Conservation (phyloP, 1,140 invertebrate genomes). For the Paraescarpia echinospica region DNA sequence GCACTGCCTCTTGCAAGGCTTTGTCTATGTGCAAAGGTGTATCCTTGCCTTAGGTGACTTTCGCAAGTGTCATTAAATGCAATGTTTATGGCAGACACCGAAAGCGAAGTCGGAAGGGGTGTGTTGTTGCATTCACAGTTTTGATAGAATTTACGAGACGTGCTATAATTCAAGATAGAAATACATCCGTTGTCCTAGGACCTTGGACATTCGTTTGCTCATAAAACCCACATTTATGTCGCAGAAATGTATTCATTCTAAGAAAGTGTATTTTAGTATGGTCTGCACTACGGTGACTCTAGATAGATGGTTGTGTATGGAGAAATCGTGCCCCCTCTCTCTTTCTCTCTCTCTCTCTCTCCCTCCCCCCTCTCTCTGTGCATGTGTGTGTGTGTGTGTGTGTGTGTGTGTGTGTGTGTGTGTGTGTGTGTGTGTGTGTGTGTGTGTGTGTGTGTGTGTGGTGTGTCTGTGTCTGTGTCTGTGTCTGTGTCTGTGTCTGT, state of each 20-base stretch:
- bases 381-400: slow-evolving; percentile 19
- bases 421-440: slow-evolving; percentile 24
- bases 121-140: background rate
- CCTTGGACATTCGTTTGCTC: background rate
- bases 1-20: background rate
- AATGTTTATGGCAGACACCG: background rate
- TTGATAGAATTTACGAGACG: background rate
- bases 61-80: background rate
- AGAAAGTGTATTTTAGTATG: background rate
- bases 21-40: background rate
- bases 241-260: background rate
- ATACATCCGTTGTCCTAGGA: background rate
- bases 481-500: too few species aligned
- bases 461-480: too few species aligned
- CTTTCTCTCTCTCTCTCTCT: background rate
- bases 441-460: too few species aligned
- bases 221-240: background rate
- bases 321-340: background rate
- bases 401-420: slow-evolving; percentile 25
- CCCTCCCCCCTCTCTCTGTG: too few species aligned
- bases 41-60: too few species aligned
- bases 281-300: background rate
- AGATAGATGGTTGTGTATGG: background rate
- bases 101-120: background rate
- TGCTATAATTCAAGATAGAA: background rate